Base-by-base conservation (phyloP, 1,140 invertebrate species). In the Sminthurinus signatus region DNA sequence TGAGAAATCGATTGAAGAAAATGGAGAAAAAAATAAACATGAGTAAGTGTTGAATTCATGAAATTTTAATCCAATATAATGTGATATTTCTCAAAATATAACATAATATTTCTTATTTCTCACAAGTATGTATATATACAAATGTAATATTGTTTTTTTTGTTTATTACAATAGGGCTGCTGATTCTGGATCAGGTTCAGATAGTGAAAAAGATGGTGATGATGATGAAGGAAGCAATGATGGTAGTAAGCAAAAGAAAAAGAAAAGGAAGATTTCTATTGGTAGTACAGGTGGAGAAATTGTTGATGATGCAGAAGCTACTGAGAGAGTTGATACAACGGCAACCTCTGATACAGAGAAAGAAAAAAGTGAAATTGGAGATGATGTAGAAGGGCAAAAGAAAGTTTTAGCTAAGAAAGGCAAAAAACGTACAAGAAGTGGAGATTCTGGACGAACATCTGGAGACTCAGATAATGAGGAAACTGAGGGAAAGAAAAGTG, bases 311-410 rank as follows among this genome's bases (percentile, higher is more conserved):
- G 73, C 74, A 67, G 75, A 76, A 32, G 44, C 17, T 10, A 19
- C 44, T 48, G 5, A 10, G 23, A 8, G 8, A 5, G 19, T 4
- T 8, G 19, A 4, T 25, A 48, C 17, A 10, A n/a, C 5, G 44
- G 23, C 44, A 42, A n/a, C 39, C 39, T 42, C 39, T 42, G 39
- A 10, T 42, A 67, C 65, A 46, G 70, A 73, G 42, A 62, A 66
- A 17, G 74, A 75, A 55, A 75, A 73, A 64, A 78, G 76, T 68
- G 54, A 74, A 68, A 64, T 67, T 72, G 65, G 81, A 76, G 77
- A 76, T 68, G 73, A 64, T 48, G 8, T 48, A n/a, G 17, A n/a
- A 36, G 15, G 73, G 57, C 63, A 73, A 55, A 64, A 68, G 36
- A 72, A 68, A 46, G 65, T 62, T 55, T 64, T 60, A 66, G 31